phyloP scores from a whole-genome alignment of 2,888 invertebrate genomes.

The Aphelenchoides bicaudatus region DNA sequence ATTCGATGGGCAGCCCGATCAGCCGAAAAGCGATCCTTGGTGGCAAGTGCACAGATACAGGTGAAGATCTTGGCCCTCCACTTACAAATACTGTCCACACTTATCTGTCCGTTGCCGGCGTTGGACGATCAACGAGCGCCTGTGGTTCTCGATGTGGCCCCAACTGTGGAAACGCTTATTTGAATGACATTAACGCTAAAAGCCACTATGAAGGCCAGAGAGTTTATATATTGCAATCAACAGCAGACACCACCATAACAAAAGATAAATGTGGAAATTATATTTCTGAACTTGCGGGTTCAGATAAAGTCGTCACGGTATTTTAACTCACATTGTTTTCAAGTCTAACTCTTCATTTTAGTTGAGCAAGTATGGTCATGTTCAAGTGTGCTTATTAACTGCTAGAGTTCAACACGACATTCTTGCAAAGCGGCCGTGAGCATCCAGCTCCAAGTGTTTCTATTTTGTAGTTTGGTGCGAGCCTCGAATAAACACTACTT shows the following conservation, averaged over 20 bases:
- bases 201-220: conserved; percentile 46
- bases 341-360: background rate
- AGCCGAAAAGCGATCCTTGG: conserved; percentile 39
- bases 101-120: conserved; percentile 31
- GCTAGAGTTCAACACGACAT: conserved; percentile 2
- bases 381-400: background rate
- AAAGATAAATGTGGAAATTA: background rate
- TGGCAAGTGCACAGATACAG: conserved; percentile 44
- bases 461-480: no score
- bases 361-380: conserved; percentile 8
- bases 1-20: conserved; percentile 44
- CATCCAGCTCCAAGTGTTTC: no score
- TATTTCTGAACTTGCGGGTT: background rate
- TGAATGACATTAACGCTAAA: conserved; percentile 51
- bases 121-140: conserved; percentile 52
- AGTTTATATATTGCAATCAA: conserved; percentile 45
- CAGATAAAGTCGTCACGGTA: conserved; percentile 2
- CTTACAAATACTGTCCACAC: conserved; percentile 41
- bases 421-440: background rate
- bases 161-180: conserved; percentile 44
- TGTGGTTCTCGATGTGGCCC: no score
- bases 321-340: background rate
- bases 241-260: background rate
- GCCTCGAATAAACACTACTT: no score
- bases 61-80: conserved; percentile 42